These are phyloP conservation scores for Sinhomidia bicolor DNA, from an alignment of 2,888 invertebrate species.

Conservation along the genomic window DNA sequence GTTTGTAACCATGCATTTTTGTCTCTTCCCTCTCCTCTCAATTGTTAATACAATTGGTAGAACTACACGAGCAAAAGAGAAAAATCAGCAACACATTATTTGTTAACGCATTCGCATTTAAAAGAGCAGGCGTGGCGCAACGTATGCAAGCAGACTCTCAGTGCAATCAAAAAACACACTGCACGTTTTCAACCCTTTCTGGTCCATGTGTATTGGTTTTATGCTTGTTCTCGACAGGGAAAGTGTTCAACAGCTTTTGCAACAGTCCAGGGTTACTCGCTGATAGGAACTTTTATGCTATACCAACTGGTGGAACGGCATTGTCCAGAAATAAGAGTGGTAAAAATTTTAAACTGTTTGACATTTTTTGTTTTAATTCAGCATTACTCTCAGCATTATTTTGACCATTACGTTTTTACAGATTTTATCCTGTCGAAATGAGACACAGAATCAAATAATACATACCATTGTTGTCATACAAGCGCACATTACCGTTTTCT, in stretches of 20 bases:
- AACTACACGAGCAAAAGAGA: background rate
- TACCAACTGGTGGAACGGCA: too few species aligned
- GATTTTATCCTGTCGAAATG: background rate
- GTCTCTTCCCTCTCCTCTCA: background rate
- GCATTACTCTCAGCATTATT: too few species aligned
- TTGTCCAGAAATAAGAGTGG: too few species aligned
- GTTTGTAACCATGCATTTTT: too few species aligned
- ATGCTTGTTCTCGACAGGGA: too few species aligned
- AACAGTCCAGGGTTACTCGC: too few species aligned
- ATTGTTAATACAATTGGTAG: background rate
- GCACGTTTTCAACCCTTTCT: background rate
- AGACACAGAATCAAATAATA: background rate
- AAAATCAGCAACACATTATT: background rate
- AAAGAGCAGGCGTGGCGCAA: background rate
- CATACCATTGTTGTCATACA: background rate
- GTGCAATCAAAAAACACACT: background rate
- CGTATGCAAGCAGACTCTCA: background rate
- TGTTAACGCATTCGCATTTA: background rate
- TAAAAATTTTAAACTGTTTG: too few species aligned
- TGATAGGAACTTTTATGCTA: too few species aligned
- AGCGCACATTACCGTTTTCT: slow-evolving; percentile 16
- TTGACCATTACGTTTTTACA: background rate
- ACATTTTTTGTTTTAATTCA: too few species aligned
- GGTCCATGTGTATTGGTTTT: background rate
- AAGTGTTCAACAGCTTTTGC: background rate